A percentile compares a stretch with the other conserved stretches of the same genome.
Conservation (phyloP, 1,140 invertebrate genomes). For the Onthophagus taurus region DNA sequence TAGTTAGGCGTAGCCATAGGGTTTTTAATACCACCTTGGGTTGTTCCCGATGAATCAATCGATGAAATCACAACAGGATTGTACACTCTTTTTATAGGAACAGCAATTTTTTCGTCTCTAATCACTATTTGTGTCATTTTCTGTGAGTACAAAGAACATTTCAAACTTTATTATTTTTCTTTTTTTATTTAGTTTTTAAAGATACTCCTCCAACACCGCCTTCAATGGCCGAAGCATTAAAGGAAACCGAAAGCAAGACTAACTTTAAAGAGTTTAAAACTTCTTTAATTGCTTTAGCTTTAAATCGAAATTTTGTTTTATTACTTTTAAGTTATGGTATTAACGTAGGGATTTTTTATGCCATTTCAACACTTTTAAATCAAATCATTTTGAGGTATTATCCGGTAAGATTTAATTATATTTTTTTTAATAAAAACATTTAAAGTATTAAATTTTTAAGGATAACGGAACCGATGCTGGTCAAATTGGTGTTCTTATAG, state of each 20-base stretch:
- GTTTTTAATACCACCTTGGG: constrained; percentile 77
- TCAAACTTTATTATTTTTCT: too few species aligned
- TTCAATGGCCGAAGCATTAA: constrained; percentile 61
- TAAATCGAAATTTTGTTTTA: constrained; percentile 69
- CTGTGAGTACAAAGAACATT: too few species aligned
- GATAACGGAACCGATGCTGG: constrained; percentile 64
- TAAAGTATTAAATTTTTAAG: too few species aligned
- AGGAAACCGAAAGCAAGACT: constrained; percentile 40
- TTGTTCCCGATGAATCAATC: constrained; percentile 55
- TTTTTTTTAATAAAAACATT: too few species aligned
- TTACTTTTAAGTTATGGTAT: constrained; percentile 81
- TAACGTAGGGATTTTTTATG: constrained; percentile 91
- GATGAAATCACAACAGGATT: constrained; percentile 50
- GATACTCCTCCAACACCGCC: constrained; percentile 69
- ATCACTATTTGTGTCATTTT: neutral
- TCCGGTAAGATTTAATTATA: too few species aligned
- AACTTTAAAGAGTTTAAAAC: constrained; percentile 51
- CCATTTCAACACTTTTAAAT: constrained; percentile 86
- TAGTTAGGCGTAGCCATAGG: constrained; percentile 84
- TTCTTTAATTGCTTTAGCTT: constrained; percentile 63
- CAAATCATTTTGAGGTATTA: constrained; percentile 73
- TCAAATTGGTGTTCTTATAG: constrained; percentile 78
- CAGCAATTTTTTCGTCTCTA: constrained; percentile 62
- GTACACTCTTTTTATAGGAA: constrained; percentile 69
- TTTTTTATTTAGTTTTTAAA: constrained; percentile 66